phyloP scores from a whole-genome alignment of 2,888 invertebrate genomes.

The Euzophera pinguis region DNA sequence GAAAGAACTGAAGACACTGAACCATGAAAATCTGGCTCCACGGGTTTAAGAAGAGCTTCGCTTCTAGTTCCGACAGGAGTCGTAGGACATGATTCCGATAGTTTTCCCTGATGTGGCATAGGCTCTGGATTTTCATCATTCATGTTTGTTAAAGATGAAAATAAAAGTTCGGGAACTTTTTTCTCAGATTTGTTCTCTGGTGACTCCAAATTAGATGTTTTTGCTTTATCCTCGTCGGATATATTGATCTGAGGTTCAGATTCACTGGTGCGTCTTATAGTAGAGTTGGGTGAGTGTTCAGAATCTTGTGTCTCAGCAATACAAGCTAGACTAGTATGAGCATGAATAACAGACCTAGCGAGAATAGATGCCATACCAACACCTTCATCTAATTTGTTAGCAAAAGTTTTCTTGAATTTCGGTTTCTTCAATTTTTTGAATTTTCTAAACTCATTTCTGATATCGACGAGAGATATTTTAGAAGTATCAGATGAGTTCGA shows the following conservation, averaged over 20 bases:
- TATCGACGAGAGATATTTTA: slow-evolving; percentile 60
- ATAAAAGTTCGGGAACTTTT: slow-evolving; percentile 54
- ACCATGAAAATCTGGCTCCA: slow-evolving; percentile 55
- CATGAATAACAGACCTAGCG: slow-evolving; percentile 82
- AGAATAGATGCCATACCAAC: slow-evolving; percentile 83
- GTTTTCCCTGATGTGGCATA: slow-evolving; percentile 40
- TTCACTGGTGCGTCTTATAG: slow-evolving; percentile 61
- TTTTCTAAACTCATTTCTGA: slow-evolving; percentile 65
- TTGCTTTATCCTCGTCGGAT: slow-evolving; percentile 45
- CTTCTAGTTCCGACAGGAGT: slow-evolving; percentile 56
- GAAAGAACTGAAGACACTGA: slow-evolving; percentile 68
- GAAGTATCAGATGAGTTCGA: slow-evolving; percentile 75
- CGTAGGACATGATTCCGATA: slow-evolving; percentile 70
- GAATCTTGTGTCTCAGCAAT: slow-evolving; percentile 79
- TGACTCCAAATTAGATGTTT: slow-evolving; percentile 20
- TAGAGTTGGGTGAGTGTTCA: slow-evolving; percentile 62
- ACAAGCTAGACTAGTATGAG: slow-evolving; percentile 78
- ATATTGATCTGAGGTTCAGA: slow-evolving; percentile 55
- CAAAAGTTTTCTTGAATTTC: slow-evolving; percentile 50
- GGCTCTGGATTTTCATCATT: slow-evolving; percentile 33
- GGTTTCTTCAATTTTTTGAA: slow-evolving; percentile 65
- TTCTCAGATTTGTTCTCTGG: slow-evolving; percentile 23
- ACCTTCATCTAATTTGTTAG: slow-evolving; percentile 67
- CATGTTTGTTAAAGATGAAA: slow-evolving; percentile 60
- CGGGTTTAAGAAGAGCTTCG: slow-evolving; percentile 61